A percentile compares a stretch with the other conserved stretches of the same genome.
Evolutionary conservation across 2,113 vertebrate species (phyloP).

Genomic region (Hucho hucho): DNA sequence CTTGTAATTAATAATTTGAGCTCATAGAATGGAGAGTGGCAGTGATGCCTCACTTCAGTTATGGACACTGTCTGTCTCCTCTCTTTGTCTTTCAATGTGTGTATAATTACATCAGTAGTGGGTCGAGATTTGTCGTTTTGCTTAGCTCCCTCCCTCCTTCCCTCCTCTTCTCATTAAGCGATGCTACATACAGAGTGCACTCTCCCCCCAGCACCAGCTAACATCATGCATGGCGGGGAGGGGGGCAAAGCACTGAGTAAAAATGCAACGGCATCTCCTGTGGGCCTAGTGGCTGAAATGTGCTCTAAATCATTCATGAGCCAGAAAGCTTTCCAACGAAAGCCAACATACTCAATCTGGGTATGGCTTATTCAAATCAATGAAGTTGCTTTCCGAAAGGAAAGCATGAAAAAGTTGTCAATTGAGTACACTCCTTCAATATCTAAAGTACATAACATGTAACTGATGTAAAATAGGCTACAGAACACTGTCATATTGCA

Average conservation of each 20-base stretch:
- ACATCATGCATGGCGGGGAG: background rate
- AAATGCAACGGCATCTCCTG: constrained; percentile 78
- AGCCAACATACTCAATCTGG: constrained; percentile 6
- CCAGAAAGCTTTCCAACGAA: constrained; percentile 73
- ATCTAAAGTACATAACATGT: no score
- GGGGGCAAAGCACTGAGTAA: constrained; percentile 2
- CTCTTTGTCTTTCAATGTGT: background rate
- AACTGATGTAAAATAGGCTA: no score
- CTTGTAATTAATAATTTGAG: no score
- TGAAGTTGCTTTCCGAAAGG: no score
- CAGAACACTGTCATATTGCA: no score
- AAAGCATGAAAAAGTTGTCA: no score
- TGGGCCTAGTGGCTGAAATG: constrained; percentile 77
- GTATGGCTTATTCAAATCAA: no score
- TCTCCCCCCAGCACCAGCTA: background rate
- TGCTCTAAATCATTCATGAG: constrained; percentile 80
- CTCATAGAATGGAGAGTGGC: background rate
- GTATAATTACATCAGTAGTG: background rate
- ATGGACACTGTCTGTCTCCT: background rate
- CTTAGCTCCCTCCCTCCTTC: background rate
- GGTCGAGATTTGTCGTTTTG: background rate
- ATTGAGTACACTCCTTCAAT: no score
- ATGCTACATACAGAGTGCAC: no score
- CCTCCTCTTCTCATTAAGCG: background rate
- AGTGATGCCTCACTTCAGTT: constrained; percentile 8